These are phyloP conservation scores for Nemotelus nigrinus DNA, from an alignment of 2,888 invertebrate genomes.

Conservation along the genomic window DNA sequence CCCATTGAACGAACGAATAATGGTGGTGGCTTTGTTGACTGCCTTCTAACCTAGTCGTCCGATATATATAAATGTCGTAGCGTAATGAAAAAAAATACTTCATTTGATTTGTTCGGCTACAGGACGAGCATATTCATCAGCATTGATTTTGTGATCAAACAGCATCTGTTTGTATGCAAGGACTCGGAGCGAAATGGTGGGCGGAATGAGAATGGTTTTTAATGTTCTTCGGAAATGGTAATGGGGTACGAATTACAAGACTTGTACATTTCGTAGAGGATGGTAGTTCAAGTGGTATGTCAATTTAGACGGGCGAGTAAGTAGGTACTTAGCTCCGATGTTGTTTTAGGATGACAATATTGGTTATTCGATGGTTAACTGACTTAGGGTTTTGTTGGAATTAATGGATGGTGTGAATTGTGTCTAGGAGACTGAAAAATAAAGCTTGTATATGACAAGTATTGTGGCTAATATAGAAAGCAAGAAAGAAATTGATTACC, in stretches of 20 bases:
- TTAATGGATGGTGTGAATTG: no score
- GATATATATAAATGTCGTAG: background rate
- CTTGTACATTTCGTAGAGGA: background rate
- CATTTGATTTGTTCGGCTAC: background rate
- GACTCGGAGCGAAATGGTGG: background rate
- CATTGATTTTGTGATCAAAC: slow-evolving; percentile 37
- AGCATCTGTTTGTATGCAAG: background rate
- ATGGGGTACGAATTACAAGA: background rate
- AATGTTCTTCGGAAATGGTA: background rate
- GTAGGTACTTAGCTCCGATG: background rate
- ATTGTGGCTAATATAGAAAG: no score
- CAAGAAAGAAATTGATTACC: no score
- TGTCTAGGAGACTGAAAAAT: no score
- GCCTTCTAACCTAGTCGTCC: background rate
- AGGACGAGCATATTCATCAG: slow-evolving; percentile 15
- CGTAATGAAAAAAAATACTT: background rate
- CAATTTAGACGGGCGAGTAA: background rate
- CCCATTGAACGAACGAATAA: no score
- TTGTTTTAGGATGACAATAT: background rate
- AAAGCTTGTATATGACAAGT: no score
- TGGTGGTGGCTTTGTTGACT: no score
- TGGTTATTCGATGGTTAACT: no score
- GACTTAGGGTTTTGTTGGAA: no score
- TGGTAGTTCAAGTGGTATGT: background rate
- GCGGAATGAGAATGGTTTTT: background rate